phyloP scores from a whole-genome alignment of 53 echinoderm and acorn worm species.

The Crossaster papposus region DNA sequence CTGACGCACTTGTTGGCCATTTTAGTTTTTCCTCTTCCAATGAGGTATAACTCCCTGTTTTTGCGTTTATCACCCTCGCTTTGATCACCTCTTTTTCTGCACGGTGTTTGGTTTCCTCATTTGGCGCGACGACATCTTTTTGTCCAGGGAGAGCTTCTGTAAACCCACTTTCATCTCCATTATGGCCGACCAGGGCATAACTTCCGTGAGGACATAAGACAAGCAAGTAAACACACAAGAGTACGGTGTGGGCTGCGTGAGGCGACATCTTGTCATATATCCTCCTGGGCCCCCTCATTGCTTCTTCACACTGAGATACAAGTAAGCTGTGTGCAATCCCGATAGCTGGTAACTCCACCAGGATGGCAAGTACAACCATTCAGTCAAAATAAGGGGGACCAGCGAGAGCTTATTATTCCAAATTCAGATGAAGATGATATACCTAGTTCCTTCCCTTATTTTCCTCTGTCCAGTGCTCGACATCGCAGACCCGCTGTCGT shows the following conservation, averaged over 20 bases:
- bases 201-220: constrained; percentile 23
- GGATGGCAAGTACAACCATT: constrained; percentile 10
- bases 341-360: constrained; percentile 25
- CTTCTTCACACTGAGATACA: background rate
- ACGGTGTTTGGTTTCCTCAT: background rate
- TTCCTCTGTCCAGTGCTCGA: constrained; percentile 29
- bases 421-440: constrained; percentile 40
- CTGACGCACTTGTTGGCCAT: background rate
- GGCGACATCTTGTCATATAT: constrained; percentile 50
- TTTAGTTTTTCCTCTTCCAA: background rate
- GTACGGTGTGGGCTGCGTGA: constrained; percentile 23
- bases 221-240: constrained; percentile 41
- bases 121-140: background rate
- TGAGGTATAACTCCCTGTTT: background rate
- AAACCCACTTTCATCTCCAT: background rate
- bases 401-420: constrained; percentile 48
- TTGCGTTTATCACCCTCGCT: background rate
- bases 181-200: constrained; percentile 1
- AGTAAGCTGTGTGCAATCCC: constrained; percentile 11
- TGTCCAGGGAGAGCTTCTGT: background rate
- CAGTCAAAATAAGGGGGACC: constrained; percentile 5
- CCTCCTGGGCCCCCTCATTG: constrained; percentile 31
- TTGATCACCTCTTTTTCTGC: background rate
- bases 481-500: constrained; percentile 35
- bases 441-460: constrained; percentile 6